These are phyloP conservation scores for Heterodera filipjevi DNA, from an alignment of 2,888 invertebrate species.

Conservation along the genomic window DNA sequence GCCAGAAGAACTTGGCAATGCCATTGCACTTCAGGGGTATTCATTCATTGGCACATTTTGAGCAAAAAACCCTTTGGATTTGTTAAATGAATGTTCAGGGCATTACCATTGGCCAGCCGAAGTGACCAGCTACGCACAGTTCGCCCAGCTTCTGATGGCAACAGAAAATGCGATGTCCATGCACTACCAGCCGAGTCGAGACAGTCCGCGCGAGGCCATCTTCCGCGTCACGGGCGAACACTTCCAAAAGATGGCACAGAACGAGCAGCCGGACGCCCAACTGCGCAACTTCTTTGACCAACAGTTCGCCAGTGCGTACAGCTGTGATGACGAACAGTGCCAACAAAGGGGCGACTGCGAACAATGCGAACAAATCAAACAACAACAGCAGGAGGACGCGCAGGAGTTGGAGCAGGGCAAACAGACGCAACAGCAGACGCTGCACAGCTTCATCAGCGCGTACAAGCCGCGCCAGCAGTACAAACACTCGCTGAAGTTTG, in stretches of 20 bases:
- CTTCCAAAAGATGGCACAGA: constrained; percentile 33
- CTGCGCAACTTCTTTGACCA: constrained; percentile 42
- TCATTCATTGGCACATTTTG: constrained; percentile 39
- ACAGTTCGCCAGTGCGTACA: constrained; percentile 36
- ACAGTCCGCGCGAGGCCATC: constrained; percentile 36
- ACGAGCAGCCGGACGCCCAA: constrained; percentile 18
- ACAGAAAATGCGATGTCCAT: constrained; percentile 54
- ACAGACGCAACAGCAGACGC: constrained; percentile 14
- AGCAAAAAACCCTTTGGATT: background rate
- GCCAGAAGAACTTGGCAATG: constrained; percentile 28
- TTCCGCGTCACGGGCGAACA: constrained; percentile 28
- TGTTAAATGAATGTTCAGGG: constrained; percentile 30
- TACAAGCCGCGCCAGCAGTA: constrained; percentile 27
- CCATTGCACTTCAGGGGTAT: constrained; percentile 41
- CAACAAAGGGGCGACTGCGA: constrained; percentile 11
- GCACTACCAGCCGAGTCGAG: constrained; percentile 32
- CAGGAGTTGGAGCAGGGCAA: constrained; percentile 27
- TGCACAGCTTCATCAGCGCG: constrained; percentile 25
- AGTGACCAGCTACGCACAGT: constrained; percentile 9
- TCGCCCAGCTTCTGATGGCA: constrained; percentile 39
- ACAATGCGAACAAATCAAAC: constrained; percentile 29
- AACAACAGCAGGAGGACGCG: constrained; percentile 4
- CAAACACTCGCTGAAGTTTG: constrained; percentile 29
- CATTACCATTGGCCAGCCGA: constrained; percentile 30
- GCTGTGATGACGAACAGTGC: constrained; percentile 21